Percentiles rank a stretch among this genome's conserved stretches.
These are phyloP conservation scores for Gavialis gangeticus DNA, from an alignment of 2,113 vertebrate species.

Conservation along the genomic window DNA sequence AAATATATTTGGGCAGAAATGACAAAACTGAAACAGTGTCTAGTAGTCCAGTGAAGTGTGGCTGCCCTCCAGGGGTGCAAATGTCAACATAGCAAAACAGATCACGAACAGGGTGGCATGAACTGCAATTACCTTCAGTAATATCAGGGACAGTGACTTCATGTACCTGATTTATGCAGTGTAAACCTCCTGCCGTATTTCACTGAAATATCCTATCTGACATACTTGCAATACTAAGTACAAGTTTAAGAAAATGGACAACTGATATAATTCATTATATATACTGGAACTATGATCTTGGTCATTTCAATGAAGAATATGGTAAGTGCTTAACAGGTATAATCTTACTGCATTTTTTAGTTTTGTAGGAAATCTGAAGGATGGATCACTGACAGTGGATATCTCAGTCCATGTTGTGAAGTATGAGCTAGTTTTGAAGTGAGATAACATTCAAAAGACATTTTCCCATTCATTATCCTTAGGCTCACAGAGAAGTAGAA, in stretches of 20 bases:
- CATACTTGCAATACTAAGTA: background rate
- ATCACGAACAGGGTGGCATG: constrained; percentile 38
- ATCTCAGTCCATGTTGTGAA: background rate
- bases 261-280: background rate
- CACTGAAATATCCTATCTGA: background rate
- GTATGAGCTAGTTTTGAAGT: background rate
- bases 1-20: constrained; percentile 32
- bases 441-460: background rate
- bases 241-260: background rate
- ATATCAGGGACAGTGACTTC: constrained; percentile 45
- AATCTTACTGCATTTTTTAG: background rate
- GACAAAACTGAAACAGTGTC: constrained; percentile 43
- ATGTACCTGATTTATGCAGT: constrained; percentile 30
- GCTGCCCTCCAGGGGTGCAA: constrained; percentile 35
- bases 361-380: background rate
- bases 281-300: background rate
- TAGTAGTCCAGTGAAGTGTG: constrained; percentile 23
- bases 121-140: constrained; percentile 42
- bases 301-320: background rate
- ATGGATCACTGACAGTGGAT: background rate
- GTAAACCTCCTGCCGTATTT: background rate
- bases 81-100: constrained; percentile 4
- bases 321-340: background rate
- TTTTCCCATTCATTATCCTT: background rate
- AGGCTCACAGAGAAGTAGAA: background rate